A percentile compares a stretch with the other conserved stretches of the same genome.
Evolutionary conservation across 2,797 vertebrate genomes (phyloP).

Genomic region (Sphenodon punctatus): DNA sequence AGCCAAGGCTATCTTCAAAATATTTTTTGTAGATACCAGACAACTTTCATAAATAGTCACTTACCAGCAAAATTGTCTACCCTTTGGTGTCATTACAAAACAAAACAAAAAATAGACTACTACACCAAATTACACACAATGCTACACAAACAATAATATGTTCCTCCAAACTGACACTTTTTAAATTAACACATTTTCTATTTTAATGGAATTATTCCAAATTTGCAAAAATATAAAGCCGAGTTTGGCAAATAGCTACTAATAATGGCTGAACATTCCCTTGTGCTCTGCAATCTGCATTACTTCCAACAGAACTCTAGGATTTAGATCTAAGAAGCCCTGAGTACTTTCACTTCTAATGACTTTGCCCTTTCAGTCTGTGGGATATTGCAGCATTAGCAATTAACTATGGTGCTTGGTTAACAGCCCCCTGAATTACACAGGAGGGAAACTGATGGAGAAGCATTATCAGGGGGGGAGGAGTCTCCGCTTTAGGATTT

Average conservation of each 20-base stretch:
- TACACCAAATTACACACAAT: conserved; percentile 54
- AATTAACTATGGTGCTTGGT: not conserved
- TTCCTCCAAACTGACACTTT: conserved; percentile 42
- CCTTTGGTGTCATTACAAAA: conserved; percentile 65
- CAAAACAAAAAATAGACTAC: conserved; percentile 57
- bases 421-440: not conserved
- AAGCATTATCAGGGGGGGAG: not conserved
- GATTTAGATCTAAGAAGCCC: not conserved
- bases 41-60: conserved; percentile 43
- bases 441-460: not conserved
- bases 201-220: conserved; percentile 46
- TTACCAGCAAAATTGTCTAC: conserved; percentile 60
- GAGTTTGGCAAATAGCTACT: conserved; percentile 31
- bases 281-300: conserved; percentile 8
- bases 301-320: conserved; percentile 2
- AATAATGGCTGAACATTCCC: not conserved
- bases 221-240: conserved; percentile 24
- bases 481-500: not conserved
- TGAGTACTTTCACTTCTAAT: not conserved
- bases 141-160: conserved; percentile 63
- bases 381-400: not conserved
- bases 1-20: conserved; percentile 49
- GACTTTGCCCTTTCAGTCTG: not conserved
- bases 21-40: conserved; percentile 32
- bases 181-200: conserved; percentile 55